These are phyloP conservation scores for Drosophila subobscura DNA, from an alignment of 1,140 invertebrate species.

Conservation along the genomic window DNA sequence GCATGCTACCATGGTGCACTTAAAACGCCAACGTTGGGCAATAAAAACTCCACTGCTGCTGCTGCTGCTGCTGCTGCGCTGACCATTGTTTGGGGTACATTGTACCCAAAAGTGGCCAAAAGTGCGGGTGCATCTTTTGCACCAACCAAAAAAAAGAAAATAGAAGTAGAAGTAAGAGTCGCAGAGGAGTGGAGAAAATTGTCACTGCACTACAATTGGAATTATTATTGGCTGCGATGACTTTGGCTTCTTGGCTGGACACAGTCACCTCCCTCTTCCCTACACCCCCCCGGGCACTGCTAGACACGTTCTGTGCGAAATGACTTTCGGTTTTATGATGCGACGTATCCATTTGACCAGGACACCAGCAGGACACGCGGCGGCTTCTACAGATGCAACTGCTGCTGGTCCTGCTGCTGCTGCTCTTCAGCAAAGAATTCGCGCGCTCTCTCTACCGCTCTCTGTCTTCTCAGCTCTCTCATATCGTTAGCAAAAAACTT, in stretches of 20 bases:
- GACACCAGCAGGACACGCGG: constrained; percentile 25
- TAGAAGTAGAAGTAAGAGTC: constrained; percentile 6
- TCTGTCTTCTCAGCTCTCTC: constrained; percentile 66
- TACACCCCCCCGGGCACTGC: constrained; percentile 1
- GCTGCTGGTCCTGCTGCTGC: constrained; percentile 5
- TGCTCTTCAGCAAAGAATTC: not conserved
- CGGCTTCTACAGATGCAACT: constrained; percentile 38
- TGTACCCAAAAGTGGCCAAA: constrained; percentile 67
- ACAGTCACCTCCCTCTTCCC: constrained; percentile 3
- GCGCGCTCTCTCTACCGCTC: constrained; percentile 14
- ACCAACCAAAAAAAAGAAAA: not conserved
- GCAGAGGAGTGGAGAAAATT: no score
- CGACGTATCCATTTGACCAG: constrained; percentile 77
- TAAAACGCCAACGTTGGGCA: constrained; percentile 73
- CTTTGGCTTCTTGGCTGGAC: constrained; percentile 76
- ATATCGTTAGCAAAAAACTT: constrained; percentile 81
- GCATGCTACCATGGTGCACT: constrained; percentile 57
- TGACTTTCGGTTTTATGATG: constrained; percentile 82
- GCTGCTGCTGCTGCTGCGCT: constrained; percentile 36
- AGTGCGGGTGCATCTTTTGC: constrained; percentile 47
- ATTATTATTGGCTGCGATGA: constrained; percentile 83
- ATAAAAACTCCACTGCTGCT: constrained; percentile 63
- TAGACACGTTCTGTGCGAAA: constrained; percentile 78
- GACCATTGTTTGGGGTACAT: constrained; percentile 79
- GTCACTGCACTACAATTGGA: constrained; percentile 81